Evolutionary conservation across 2,888 invertebrate genomes (phyloP), one percentile per base, ranked within the genome.

Genomic region (Drosophila lutescens): DNA sequence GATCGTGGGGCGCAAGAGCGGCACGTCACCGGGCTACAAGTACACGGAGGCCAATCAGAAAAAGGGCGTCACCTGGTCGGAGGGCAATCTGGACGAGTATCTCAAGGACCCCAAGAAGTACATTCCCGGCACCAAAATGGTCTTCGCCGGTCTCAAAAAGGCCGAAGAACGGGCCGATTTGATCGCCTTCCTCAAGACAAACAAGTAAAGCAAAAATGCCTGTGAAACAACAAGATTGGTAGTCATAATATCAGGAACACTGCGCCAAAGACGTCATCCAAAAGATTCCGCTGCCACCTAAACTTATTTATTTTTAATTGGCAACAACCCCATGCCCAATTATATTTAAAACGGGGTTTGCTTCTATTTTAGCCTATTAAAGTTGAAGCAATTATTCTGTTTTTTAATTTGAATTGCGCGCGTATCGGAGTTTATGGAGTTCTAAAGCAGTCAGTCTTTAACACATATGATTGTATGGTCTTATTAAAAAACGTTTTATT

Each of bases 71-170:
- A 95, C 95, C 77, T 99, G 99, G 99, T 94, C 93, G 83, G 96
- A 96, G 51, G 97, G 98, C 60, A 99, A 98, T 1, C 93, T 99
- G 20, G 98, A 97, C 90, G 96, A 96, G 86, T 99, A 99, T 93
- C 94, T 99, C 79, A 97, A 98, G 92, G 98, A 99, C 92, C 99
- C 99, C 61, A 99, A 99, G 94, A 99, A 99, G 93, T 99, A 97
- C 93, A 99, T 99, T 94, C 99, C 99, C 58, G 99, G 99, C 76
- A 99, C 99, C 68, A 99, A 99, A 93, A 99, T 99, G 99, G 96
- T 99, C 90, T 99, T 99, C 89, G 98, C 98, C 76, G 99, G 99
- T 76, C 93, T 99, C 86, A 99, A 99, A 93, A 99, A 99, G 92
- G 95, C 96, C n/a, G 95, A 96, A 63, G 99, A 99, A 77, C 95